Percentiles rank a stretch among this genome's conserved stretches.
These are phyloP conservation scores for Acanthurus tractus DNA, from an alignment of 2,797 vertebrate genomes.

Conservation along the genomic window DNA sequence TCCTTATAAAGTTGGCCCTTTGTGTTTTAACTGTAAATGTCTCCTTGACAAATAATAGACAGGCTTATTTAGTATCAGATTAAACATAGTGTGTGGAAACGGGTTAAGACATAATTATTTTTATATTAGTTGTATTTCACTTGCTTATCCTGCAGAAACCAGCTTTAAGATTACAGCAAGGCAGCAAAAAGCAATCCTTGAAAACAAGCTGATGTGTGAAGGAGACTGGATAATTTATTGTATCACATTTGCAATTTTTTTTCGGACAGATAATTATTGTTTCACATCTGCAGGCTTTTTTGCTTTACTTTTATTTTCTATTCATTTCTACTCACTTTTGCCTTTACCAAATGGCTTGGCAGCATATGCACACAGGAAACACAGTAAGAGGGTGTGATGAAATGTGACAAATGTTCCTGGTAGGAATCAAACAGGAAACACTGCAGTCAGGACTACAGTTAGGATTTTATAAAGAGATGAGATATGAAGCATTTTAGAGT, in stretches of 20 bases:
- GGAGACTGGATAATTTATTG: background rate
- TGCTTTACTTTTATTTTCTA: background rate
- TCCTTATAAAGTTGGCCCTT: background rate
- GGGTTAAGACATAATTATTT: background rate
- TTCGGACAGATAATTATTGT: background rate
- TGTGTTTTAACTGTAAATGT: slow-evolving; percentile 13
- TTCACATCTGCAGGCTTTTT: background rate
- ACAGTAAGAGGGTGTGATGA: background rate
- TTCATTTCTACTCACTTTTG: background rate
- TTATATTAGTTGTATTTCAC: background rate
- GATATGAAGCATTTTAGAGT: background rate
- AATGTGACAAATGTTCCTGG: background rate
- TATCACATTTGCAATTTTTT: background rate
- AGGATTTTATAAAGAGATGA: background rate
- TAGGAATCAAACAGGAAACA: too few species aligned
- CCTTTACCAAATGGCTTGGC: background rate
- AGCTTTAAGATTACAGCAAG: background rate
- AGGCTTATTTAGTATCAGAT: too few species aligned
- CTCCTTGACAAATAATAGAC: background rate
- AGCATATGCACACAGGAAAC: background rate
- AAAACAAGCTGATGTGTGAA: background rate
- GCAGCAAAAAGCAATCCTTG: background rate
- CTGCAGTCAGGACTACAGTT: background rate
- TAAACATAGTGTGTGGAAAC: background rate
- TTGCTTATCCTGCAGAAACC: background rate